phyloP scores from a whole-genome alignment of 2,797 vertebrate genomes.

The Apodemus agrarius region DNA sequence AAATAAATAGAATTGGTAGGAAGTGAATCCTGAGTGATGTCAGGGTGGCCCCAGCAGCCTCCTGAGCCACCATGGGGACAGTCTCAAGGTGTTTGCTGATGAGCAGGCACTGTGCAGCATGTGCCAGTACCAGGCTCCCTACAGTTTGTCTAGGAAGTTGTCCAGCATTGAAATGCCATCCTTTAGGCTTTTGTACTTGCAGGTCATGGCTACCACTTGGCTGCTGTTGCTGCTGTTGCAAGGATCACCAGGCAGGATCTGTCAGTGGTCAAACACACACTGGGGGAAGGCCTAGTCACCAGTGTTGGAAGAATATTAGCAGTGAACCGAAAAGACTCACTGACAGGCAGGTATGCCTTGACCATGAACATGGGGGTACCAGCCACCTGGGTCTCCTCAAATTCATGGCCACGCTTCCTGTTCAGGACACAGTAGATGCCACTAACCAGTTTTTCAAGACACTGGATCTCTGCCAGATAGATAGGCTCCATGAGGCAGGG shows the following conservation, averaged over 20 bases:
- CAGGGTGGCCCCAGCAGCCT: conserved; percentile 67
- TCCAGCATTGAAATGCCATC: conserved; percentile 95
- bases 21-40: conserved; percentile 82
- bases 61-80: conserved; percentile 71
- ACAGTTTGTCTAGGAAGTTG: conserved; percentile 97
- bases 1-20: conserved; percentile 86
- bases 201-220: conserved; percentile 91
- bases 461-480: conserved; percentile 98
- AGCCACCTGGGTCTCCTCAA: conserved; percentile 92
- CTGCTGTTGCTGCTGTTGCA: conserved; percentile 86
- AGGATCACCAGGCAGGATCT: conserved; percentile 94
- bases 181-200: conserved; percentile 96
- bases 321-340: conserved; percentile 97
- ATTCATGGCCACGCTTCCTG: conserved; percentile 95
- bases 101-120: conserved; percentile 34
- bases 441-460: conserved; percentile 93
- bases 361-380: conserved; percentile 96
- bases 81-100: conserved; percentile 78
- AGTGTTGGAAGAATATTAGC: conserved; percentile 96
- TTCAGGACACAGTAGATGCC: conserved; percentile 97
- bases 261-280: conserved; percentile 98
- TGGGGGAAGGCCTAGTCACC: conserved; percentile 97
- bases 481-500: conserved; percentile 96
- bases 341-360: conserved; percentile 96
- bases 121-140: conserved; percentile 72